Evolutionary conservation across 2,888 invertebrate genomes (phyloP), one percentile per base, ranked within the genome.

Genomic region (Drosophila gaucha): DNA sequence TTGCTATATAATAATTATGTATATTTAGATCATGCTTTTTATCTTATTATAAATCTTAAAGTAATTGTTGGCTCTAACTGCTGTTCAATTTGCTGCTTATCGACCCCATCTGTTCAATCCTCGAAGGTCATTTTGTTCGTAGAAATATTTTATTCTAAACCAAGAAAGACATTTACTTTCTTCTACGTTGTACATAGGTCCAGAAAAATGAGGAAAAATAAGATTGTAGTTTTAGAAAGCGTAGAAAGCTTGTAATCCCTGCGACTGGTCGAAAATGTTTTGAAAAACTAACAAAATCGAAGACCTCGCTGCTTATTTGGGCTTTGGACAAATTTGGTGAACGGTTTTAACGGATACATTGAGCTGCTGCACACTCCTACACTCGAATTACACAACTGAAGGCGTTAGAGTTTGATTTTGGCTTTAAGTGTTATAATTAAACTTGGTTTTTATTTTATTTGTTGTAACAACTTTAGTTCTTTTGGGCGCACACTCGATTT

Each of bases 361-460:
- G 47, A 50, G 36, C 36, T 57, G 56, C 35, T 67, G 73, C 51
- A 58, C 12, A 22, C 41, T 24, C 16, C 5, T 9, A 9, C 16
- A 30, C 6, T 52, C 10, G n/a, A n/a, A n/a, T n/a, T n/a, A 47
- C 22, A 31, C 30, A 35, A 51, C 9, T 51, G 36, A 49, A 50
- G 43, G 36, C 26, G 33, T 54, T 57, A 14, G 39, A 54, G 8
- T 56, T 59, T 55, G 10, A 73, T 60, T 70, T 71, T 56, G 62
- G 74, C 71, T 71, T 66, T 71, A 46, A 57, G 9, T 73, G 67
- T 73, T 73, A 18, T 51, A 67, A 41, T 41, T 44, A 36, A 64
- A 38, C 28, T 56, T 73, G 55, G 41, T 55, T 69, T 41, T 52
- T 55, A 14, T 58, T 69, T 41, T 2, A 41, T 9, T 10, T 30